Evolutionary conservation across 2,797 vertebrate genomes (phyloP).

Genomic region (Ambastaia sidthimunki): DNA sequence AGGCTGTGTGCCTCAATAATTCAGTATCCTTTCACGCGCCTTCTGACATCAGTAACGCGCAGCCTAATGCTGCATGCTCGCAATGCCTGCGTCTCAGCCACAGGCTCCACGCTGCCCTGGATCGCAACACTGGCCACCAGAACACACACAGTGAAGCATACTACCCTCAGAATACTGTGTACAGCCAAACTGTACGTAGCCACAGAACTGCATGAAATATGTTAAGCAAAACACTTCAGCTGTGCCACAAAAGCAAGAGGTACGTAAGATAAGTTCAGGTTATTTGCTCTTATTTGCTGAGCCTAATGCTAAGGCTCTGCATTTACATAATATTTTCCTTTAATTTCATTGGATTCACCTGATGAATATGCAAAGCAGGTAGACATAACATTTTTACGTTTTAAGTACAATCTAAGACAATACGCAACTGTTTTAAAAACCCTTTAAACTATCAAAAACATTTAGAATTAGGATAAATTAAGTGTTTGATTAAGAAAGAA

Average conservation of each 20-base stretch:
- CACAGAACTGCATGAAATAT: neutral
- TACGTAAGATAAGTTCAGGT: neutral
- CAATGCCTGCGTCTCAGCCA: neutral
- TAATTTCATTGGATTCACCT: slow-evolving; percentile 12
- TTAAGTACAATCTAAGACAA: neutral
- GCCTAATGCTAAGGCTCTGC: neutral
- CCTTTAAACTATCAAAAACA: neutral
- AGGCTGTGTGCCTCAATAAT: slow-evolving; percentile 70
- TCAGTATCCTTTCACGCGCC: slow-evolving; percentile 64
- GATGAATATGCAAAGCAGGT: slow-evolving; percentile 2
- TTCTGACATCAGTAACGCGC: slow-evolving; percentile 52
- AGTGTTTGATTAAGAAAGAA: neutral
- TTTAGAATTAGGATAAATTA: neutral
- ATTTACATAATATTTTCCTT: slow-evolving; percentile 17
- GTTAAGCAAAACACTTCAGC: neutral
- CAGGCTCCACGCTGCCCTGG: slow-evolving; percentile 13
- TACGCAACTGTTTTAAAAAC: neutral
- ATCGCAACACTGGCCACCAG: neutral
- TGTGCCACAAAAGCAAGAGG: neutral
- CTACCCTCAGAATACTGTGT: neutral
- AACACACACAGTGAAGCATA: neutral
- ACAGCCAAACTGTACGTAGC: neutral
- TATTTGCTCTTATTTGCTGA: neutral
- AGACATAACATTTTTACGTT: neutral
- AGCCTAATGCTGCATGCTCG: neutral